Percentiles rank a stretch among this genome's conserved stretches.
phyloP scores from a whole-genome alignment of 2,113 vertebrate genomes.

The Spilogale gracilis region DNA sequence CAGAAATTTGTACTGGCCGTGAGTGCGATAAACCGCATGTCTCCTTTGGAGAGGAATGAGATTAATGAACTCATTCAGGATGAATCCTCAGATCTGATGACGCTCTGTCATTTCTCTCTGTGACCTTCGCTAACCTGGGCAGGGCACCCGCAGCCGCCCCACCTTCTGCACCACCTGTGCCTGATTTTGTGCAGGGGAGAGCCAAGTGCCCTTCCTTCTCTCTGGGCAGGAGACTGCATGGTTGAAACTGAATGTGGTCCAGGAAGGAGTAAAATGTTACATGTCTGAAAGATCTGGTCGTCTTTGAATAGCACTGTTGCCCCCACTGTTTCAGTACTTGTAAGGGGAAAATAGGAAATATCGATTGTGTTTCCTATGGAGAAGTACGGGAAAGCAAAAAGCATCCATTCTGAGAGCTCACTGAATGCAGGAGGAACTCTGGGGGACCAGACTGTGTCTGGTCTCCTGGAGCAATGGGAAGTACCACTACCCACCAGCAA shows the following conservation, averaged over 20 bases:
- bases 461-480: not conserved
- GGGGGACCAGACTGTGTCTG: too few relatives aligned
- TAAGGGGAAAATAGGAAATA: not conserved
- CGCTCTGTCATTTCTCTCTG: not conserved
- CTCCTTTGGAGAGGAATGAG: not conserved
- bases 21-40: not conserved
- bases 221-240: not conserved
- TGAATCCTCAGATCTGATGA: not conserved
- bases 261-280: not conserved
- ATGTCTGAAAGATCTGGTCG: not conserved
- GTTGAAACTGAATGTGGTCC: not conserved
- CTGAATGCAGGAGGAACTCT: not conserved
- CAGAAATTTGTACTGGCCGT: not conserved
- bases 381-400: not conserved
- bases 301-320: not conserved
- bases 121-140: fast-evolving
- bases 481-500: not conserved
- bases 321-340: not conserved
- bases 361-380: not conserved
- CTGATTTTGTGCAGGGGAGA: fast-evolving
- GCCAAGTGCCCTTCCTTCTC: not conserved
- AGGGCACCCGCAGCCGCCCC: not conserved
- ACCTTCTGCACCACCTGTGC: not conserved
- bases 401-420: not conserved
- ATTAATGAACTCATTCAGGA: not conserved